Base-by-base conservation (phyloP, 2,888 invertebrate species). In the Trissolcus brochymenae region DNA sequence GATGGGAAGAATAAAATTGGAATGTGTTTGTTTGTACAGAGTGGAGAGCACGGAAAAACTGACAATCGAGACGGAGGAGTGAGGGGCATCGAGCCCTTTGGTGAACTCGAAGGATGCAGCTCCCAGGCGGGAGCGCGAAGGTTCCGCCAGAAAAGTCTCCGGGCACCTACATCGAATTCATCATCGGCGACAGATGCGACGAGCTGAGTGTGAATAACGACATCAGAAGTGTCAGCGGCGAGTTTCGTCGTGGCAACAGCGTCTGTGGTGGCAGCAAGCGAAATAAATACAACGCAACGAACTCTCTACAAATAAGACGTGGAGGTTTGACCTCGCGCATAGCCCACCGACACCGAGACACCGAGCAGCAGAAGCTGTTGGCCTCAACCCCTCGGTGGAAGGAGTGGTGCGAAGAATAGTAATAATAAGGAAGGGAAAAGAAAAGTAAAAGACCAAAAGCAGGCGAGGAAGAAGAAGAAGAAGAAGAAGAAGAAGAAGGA, bases 31-130 rank as follows among this genome's bases (percentile, higher is more conserved):
- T 83, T 83, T 83, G 80, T 82, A 83, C 81, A 80, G 80, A 81
- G 84, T 66, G 68, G 64, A 75, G 72, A 51, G 35, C 83, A 81
- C 80, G 81, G 82, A 81, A 81, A 19, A 79, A 80, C 81, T 79
- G 85, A 82, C 79, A 85, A 85, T 87, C 87, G 87, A 83, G 86
- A 84, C 86, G 87, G 87, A 87, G 87, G 86, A 85, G 86, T 82
- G 86, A 85, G 87, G 88, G 87, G 89, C 88, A 85, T 83, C 81
- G 81, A 88, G 88, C 88, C 89, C 88, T 88, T 88, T 87, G 88
- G 88, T 84, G 88, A 85, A 84, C 85, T 87, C 88, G 87, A 89
- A 89, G 89, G 88, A 89, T 89, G 89, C 89, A 87, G 88, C 89
- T 88, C 88, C 88, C 88, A 87, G 87, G 89, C 86, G 88, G 89